Evolutionary conservation across 1,140 invertebrate species (phyloP), one percentile per base, ranked within the genome.

Genomic region (Drosophila pruinosa): DNA sequence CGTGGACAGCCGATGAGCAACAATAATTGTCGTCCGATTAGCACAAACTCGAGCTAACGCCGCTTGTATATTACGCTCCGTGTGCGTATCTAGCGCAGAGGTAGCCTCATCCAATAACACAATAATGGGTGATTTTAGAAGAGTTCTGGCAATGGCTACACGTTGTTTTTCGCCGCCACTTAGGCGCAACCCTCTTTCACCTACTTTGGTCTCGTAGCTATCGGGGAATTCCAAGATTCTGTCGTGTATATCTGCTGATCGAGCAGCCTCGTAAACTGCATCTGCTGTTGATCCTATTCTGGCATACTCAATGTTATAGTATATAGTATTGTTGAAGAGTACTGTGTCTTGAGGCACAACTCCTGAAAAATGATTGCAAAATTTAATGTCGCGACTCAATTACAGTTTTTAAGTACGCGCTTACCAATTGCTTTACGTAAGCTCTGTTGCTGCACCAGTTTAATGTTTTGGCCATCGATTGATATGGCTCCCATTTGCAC

Each of bases 311-410:
- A 99, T 99, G 91, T 99, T 99, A 90, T 98, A 99, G 73, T 95
- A 95, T 43, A 99, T 98, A 10, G 96, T 95, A 85, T 98, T 97
- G 91, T 99, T 99, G 89, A 99, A 99, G 0, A 99, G 93, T 17
- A 99, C 98, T 10, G 98, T 99, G 89, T 99, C 98, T 92, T 99
- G 98, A 1, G 98, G 98, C 28, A 99, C 98, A 21, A 99, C 97
- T 28, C 98, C 98, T 79, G 12, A 1, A 63, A 50, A 34, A 19
- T 5, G 2, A 43, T 3, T n/a, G n/a, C 4, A 45, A n/a, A 7
- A 28, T 43, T 78, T 98, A 97, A 12, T 93, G 93, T 24, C 97
- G 7, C 4, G 7, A 12, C 2, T 4, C 0, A n/a, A 10, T 47
- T 34, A n/a, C 4, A 21, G n/a, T n/a, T n/a, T 45, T 39, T 7